Percentiles rank a stretch among this genome's conserved stretches.
phyloP scores from a whole-genome alignment of 2,797 vertebrate species.

The Semaprochilodus insignis region DNA sequence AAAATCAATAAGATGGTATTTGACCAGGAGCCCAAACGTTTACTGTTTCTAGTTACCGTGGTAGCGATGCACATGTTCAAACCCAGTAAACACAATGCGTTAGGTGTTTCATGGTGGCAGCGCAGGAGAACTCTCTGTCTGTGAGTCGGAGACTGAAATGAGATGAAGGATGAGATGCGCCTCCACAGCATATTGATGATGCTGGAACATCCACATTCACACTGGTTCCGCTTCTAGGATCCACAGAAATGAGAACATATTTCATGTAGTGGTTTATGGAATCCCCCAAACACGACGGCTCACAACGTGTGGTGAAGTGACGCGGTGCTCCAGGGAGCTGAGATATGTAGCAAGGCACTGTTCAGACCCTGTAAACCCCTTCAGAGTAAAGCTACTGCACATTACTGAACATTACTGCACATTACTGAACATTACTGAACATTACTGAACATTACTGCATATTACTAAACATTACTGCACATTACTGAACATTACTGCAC shows the following conservation, averaged over 20 bases:
- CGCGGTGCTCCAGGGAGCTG: conserved; percentile 5
- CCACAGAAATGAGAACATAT: conserved; percentile 30
- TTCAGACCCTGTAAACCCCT: not conserved
- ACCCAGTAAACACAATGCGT: not conserved
- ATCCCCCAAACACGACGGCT: not conserved
- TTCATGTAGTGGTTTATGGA: conserved; percentile 5
- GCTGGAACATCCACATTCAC: not conserved
- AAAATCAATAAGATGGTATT: no score
- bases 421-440: no score
- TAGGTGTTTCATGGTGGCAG: not conserved
- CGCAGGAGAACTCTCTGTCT: not conserved
- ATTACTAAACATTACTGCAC: no score
- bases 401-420: no score
- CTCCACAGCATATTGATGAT: conserved; percentile 18
- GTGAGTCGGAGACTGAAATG: not conserved
- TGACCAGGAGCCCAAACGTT: no score
- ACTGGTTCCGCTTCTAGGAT: conserved; percentile 35
- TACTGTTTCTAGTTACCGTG: no score
- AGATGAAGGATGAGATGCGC: conserved; percentile 20
- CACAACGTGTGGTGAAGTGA: not conserved
- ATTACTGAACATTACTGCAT: no score
- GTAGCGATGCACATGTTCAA: no score
- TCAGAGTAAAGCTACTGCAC: no score
- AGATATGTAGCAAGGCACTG: not conserved
- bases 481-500: no score